These are phyloP conservation scores for Herminia tarsipennalis DNA, from an alignment of 2,888 invertebrate species.

Conservation along the genomic window DNA sequence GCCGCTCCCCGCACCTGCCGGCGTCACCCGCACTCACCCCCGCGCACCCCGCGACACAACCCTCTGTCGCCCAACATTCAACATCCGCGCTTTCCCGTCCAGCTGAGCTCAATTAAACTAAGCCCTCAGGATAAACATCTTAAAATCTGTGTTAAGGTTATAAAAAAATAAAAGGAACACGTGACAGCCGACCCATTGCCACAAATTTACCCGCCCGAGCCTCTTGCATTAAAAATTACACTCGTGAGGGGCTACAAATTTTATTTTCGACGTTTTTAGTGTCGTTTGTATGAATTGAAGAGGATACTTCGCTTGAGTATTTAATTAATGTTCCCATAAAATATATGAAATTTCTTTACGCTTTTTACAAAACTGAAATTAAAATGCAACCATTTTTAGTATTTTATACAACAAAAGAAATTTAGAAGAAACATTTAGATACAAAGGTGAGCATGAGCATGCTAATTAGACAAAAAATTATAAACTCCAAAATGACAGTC, in stretches of 20 bases:
- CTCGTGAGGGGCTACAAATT: conserved; percentile 30
- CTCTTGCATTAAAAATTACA: conserved; percentile 18
- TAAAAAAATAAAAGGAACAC: conserved; percentile 13
- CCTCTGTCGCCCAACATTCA: conserved; percentile 31
- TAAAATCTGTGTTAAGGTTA: conserved; percentile 6
- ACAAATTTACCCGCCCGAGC: conserved; percentile 11
- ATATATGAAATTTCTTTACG: too few relatives aligned
- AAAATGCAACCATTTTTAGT: too few relatives aligned
- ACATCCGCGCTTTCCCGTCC: conserved; percentile 53
- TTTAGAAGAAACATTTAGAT: too few relatives aligned
- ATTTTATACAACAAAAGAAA: too few relatives aligned
- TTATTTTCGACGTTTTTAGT: conserved; percentile 12
- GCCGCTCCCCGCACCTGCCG: conserved; percentile 46
- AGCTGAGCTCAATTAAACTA: conserved; percentile 47
- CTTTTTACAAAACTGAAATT: too few relatives aligned
- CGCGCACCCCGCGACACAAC: conserved; percentile 26
- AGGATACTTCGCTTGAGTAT: conserved; percentile 11
- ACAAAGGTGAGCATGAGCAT: too few relatives aligned
- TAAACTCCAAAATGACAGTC: neutral
- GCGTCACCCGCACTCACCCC: conserved; percentile 27
- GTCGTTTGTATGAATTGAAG: conserved; percentile 12
- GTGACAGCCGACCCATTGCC: conserved; percentile 1
- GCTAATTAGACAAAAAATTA: neutral
- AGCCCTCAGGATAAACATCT: conserved; percentile 26
- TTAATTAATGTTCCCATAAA: too few relatives aligned